Percentiles rank a stretch among this genome's conserved stretches.
Conservation (phyloP, 2,888 invertebrate genomes). For the Pyrrhia umbra region DNA sequence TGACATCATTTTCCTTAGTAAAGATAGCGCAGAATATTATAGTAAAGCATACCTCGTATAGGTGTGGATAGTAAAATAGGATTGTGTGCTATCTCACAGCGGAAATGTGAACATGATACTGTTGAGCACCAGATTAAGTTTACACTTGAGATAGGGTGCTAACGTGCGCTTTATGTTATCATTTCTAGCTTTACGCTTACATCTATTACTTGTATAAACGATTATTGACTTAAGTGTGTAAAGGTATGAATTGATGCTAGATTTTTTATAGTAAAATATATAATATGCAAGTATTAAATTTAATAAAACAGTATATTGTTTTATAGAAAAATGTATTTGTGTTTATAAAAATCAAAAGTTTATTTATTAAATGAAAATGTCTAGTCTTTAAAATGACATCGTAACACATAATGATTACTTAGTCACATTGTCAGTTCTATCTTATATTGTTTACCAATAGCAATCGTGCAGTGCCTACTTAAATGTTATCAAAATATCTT, state of each 20-base stretch:
- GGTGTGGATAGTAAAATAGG: slow-evolving; percentile 32
- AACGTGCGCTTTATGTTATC: slow-evolving; percentile 8
- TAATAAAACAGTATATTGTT: too few relatives aligned
- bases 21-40: neutral
- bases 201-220: neutral
- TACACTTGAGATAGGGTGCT: slow-evolving; percentile 25
- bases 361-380: too few relatives aligned
- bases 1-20: neutral
- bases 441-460: too few relatives aligned
- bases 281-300: too few relatives aligned
- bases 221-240: neutral
- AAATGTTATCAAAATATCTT: too few relatives aligned
- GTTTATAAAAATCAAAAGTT: too few relatives aligned
- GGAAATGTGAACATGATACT: slow-evolving; percentile 53
- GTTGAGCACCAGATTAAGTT: slow-evolving; percentile 44
- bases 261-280: too few relatives aligned
- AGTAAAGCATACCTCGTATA: slow-evolving; percentile 1
- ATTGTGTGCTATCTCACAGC: slow-evolving; percentile 32
- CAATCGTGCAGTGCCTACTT: too few relatives aligned
- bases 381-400: too few relatives aligned
- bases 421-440: too few relatives aligned
- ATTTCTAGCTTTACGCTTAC: slow-evolving; percentile 5
- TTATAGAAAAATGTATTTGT: too few relatives aligned
- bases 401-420: too few relatives aligned
- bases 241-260: neutral